A percentile compares a stretch with the other conserved stretches of the same genome.
These are phyloP conservation scores for Bombylius discolor DNA, from an alignment of 2,888 invertebrate genomes.

Conservation along the genomic window DNA sequence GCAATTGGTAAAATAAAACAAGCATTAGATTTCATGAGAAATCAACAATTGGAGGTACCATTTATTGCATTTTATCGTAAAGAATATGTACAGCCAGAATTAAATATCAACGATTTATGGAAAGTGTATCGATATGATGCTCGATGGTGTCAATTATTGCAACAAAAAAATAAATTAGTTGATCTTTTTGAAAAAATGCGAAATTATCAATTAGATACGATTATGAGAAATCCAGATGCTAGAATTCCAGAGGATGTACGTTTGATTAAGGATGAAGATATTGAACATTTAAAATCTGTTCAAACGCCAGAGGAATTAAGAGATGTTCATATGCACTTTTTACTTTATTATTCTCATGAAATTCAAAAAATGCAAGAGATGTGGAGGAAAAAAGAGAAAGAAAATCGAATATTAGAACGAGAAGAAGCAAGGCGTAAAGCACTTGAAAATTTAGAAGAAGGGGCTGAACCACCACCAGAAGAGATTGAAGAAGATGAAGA, in stretches of 20 bases:
- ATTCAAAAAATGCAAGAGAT: constrained; percentile 71
- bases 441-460: constrained; percentile 20
- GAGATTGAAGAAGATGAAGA: constrained; percentile 45
- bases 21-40: constrained; percentile 89
- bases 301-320: constrained; percentile 83
- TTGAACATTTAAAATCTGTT: constrained; percentile 60
- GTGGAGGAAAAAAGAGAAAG: constrained; percentile 51
- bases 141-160: constrained; percentile 83
- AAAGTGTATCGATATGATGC: constrained; percentile 93
- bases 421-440: constrained; percentile 18
- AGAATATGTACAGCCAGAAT: constrained; percentile 89
- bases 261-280: constrained; percentile 72
- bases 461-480: constrained; percentile 25
- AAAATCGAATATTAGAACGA: constrained; percentile 45
- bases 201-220: constrained; percentile 69
- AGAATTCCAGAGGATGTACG: constrained; percentile 72
- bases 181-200: constrained; percentile 84
- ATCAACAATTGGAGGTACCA: constrained; percentile 90
- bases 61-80: constrained; percentile 98
- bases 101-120: constrained; percentile 94
- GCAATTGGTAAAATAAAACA: constrained; percentile 84
- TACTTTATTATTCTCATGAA: constrained; percentile 80
- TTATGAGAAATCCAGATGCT: constrained; percentile 70
- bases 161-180: constrained; percentile 69
- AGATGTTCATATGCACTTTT: constrained; percentile 87